Base-by-base conservation (phyloP, 1,140 invertebrate species). In the Drosophila paulistorum region DNA sequence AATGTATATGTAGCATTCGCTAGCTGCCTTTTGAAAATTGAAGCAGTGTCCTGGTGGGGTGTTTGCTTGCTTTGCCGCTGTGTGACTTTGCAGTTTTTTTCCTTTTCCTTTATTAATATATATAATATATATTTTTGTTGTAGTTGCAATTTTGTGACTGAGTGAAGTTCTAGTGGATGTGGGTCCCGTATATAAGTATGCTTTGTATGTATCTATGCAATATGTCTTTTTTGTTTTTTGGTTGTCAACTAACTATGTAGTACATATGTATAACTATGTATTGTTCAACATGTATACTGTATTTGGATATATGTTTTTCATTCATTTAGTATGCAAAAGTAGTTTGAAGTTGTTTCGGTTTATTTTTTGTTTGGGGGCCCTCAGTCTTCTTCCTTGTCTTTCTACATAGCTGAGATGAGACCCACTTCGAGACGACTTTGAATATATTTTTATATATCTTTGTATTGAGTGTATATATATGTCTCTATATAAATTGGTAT, bases 21-120 rank as follows among this genome's bases (percentile, higher is more conserved):
- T 83, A 83, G 81, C 81, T 85, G 81, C 83, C 76, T 79, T 59
- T 17, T 39, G 11, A 9, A 51, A 51, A 51, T 51, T 81, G 71
- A 86, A 86, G 83, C 83, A 87, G 83, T 86, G 83, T 87, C 68
- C 83, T 87, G 83, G 83, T 87, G 83, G 83, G 83, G 82, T 85
- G 82, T 89, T 86, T 79, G 83, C 83, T 79, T 87, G 83, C 74
- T 77, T 74, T 71, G 74, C 83, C 71, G 77, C 77, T 54, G 74
- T 77, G 84, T 79, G 81, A 30, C n/a, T n/a, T 58, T 17, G 30
- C 33, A 58, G 55, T 58, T 11, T 39, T 11, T 39, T 39, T 48
- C 2, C 45, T 10, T 51, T 23, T 51, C 9, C 11, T 51, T 48
- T 48, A 9, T 39, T 10, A 1, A 4, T 39, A 13, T 11, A 30